Conservation (phyloP, 2,888 invertebrate genomes). For the Coenonympha glycerion region DNA sequence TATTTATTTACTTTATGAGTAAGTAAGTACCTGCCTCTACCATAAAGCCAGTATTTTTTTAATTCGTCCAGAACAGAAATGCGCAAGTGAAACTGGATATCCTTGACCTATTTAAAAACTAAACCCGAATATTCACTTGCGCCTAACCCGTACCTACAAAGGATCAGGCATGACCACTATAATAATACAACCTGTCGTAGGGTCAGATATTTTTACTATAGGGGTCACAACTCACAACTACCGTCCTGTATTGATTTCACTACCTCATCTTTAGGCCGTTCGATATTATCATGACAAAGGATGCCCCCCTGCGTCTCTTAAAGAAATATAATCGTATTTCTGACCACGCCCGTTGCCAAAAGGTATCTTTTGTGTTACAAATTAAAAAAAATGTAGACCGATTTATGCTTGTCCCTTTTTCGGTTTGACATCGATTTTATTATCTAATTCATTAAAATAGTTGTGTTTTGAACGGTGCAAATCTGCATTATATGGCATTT, state of each 20-base stretch:
- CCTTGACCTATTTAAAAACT: slow-evolving; percentile 27
- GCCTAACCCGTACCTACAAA: slow-evolving; percentile 25
- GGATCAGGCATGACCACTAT: slow-evolving; percentile 39
- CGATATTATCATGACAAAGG: slow-evolving; percentile 56
- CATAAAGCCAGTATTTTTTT: too few relatives aligned
- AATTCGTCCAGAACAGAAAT: too few relatives aligned
- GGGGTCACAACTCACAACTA: slow-evolving; percentile 33
- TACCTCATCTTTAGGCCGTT: slow-evolving; percentile 42
- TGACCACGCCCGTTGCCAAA: slow-evolving; percentile 42
- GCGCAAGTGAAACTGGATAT: slow-evolving; percentile 23
- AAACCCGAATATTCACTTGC: slow-evolving; percentile 25
- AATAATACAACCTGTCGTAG: slow-evolving; percentile 54
- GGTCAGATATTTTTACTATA: slow-evolving; percentile 55
- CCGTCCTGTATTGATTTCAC: slow-evolving; percentile 45
- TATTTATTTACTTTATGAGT: too few relatives aligned
- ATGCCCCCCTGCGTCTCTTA: slow-evolving; percentile 47
- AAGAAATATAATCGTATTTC: slow-evolving; percentile 44
- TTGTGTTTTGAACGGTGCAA: too few relatives aligned
- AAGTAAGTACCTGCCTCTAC: too few relatives aligned
- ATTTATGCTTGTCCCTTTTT: slow-evolving; percentile 30
- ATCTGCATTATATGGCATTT: too few relatives aligned
- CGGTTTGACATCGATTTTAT: neutral
- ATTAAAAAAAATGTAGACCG: slow-evolving; percentile 36
- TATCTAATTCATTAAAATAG: too few relatives aligned
- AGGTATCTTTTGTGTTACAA: slow-evolving; percentile 37